Evolutionary conservation across 2,888 invertebrate genomes (phyloP).

Genomic region (Emmelina monodactyla): DNA sequence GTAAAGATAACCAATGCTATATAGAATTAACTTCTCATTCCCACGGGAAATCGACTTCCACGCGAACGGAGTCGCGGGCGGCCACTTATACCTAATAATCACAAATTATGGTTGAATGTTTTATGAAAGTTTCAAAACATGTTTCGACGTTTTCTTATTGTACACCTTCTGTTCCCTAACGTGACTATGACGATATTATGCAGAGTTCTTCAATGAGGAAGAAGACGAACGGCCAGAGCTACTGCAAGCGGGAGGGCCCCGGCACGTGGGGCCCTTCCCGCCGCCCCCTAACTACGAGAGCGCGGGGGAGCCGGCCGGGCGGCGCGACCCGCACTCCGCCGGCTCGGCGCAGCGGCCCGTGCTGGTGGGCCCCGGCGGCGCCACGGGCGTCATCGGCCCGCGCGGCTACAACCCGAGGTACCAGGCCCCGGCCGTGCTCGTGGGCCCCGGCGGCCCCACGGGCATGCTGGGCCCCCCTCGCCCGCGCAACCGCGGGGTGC

Average conservation of each 20-base stretch:
- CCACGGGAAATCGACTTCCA: no score
- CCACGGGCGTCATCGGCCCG: slow-evolving; percentile 30
- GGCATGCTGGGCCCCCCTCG: slow-evolving; percentile 32
- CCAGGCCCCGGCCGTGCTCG: slow-evolving; percentile 26
- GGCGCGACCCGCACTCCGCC: slow-evolving; percentile 27
- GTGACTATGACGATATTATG: no score
- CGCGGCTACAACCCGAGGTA: slow-evolving; percentile 9
- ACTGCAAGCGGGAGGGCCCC: slow-evolving; percentile 18
- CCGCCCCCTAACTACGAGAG: background rate
- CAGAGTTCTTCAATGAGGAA: slow-evolving; percentile 47
- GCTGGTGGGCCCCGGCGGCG: slow-evolving; percentile 34
- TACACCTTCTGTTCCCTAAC: no score
- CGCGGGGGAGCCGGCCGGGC: slow-evolving; percentile 8
- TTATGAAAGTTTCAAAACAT: no score
- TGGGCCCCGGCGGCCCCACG: slow-evolving; percentile 57
- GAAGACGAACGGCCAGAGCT: slow-evolving; percentile 37
- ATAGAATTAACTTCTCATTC: no score
- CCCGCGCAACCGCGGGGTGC: background rate
- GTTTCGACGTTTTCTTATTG: no score
- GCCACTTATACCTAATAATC: no score
- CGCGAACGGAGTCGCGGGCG: no score
- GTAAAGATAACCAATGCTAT: no score
- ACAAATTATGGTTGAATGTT: no score
- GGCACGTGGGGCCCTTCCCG: background rate
- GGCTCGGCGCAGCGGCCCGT: slow-evolving; percentile 16